phyloP scores from a whole-genome alignment of 2,888 invertebrate genomes.

The Pachydiplax longipennis region DNA sequence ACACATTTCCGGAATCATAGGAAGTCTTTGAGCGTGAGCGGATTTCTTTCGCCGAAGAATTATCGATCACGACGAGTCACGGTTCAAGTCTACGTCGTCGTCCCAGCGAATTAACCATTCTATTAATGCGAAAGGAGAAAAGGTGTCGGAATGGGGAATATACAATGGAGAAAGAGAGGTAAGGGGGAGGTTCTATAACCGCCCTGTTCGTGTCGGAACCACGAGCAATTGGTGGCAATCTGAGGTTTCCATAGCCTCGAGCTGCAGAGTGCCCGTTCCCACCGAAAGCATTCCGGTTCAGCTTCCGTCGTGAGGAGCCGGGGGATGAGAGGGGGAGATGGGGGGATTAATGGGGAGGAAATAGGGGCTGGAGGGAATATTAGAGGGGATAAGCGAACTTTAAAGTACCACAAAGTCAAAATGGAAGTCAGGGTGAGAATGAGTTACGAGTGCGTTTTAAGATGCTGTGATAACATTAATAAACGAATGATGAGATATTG shows the following conservation, averaged over 20 bases:
- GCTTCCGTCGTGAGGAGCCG: conserved; percentile 3
- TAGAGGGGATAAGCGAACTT: neutral
- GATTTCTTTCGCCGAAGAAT: neutral
- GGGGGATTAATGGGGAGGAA: neutral
- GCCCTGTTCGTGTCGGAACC: conserved; percentile 22
- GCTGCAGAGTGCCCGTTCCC: neutral
- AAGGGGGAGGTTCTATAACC: too few species aligned
- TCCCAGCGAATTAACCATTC: neutral
- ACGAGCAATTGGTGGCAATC: conserved; percentile 39
- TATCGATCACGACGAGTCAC: neutral
- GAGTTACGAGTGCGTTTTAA: too few species aligned
- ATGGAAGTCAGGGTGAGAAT: neutral
- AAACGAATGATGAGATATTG: too few species aligned
- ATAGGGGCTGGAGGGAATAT: neutral
- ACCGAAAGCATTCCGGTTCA: conserved; percentile 3
- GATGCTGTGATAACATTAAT: too few species aligned
- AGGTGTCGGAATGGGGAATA: too few species aligned
- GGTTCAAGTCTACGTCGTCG: neutral
- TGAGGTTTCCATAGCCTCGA: conserved; percentile 15
- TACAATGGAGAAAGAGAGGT: neutral
- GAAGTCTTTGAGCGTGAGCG: neutral
- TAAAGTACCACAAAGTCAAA: too few species aligned
- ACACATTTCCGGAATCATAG: neutral
- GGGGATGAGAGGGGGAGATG: neutral
- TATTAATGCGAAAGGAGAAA: neutral